phyloP scores from a whole-genome alignment of 2,888 invertebrate species.

The Anthophora plumipes region DNA sequence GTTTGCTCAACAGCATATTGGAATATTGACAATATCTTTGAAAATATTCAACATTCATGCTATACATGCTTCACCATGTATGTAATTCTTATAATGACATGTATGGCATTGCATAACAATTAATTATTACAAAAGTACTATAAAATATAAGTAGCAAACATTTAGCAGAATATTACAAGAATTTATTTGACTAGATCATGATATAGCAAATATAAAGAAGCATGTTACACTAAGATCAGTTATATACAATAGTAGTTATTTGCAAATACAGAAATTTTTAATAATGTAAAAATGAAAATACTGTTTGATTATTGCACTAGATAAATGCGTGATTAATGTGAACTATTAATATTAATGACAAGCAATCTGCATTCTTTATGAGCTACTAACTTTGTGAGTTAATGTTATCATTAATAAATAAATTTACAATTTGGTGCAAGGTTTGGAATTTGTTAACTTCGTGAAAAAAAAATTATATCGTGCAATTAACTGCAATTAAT shows the following conservation, averaged over 20 bases:
- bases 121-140: constrained; percentile 48
- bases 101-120: constrained; percentile 43
- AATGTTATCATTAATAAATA: not conserved
- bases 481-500: constrained; percentile 46
- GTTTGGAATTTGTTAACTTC: not conserved
- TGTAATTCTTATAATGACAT: constrained; percentile 37
- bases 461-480: constrained; percentile 15
- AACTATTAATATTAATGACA: constrained; percentile 32
- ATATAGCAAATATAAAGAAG: constrained; percentile 46
- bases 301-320: constrained; percentile 15
- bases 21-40: too few species aligned
- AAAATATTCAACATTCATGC: too few species aligned
- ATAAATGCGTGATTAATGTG: constrained; percentile 34
- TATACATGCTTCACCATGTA: too few species aligned
- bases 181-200: constrained; percentile 30
- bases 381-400: constrained; percentile 17
- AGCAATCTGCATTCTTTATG: constrained; percentile 46
- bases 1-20: too few species aligned
- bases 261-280: constrained; percentile 4
- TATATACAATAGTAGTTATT: constrained; percentile 26
- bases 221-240: constrained; percentile 30
- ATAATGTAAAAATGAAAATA: constrained; percentile 24
- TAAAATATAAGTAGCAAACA: constrained; percentile 54
- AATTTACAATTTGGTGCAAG: constrained; percentile 5
- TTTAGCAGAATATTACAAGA: constrained; percentile 48